Evolutionary conservation across 2,797 vertebrate genomes (phyloP).

Genomic region (Nothura maculosa): DNA sequence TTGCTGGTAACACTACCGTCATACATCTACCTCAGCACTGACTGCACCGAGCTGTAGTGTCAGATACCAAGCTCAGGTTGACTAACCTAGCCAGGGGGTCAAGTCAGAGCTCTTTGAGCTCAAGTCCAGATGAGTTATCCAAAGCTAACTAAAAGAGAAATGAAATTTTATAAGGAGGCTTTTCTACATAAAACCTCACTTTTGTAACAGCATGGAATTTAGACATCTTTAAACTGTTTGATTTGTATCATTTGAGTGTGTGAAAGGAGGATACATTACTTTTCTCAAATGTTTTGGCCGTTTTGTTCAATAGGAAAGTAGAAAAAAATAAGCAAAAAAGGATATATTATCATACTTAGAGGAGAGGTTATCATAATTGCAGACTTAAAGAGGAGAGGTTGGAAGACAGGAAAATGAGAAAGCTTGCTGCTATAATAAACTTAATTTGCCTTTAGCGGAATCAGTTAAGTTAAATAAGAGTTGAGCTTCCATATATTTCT

Average conservation of each 20-base stretch:
- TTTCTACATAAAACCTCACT: not conserved
- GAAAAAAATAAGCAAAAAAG: not conserved
- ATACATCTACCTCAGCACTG: not conserved
- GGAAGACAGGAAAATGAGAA: not conserved
- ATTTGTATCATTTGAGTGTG: not conserved
- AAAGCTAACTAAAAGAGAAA: not conserved
- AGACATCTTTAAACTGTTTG: not conserved
- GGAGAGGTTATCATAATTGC: not conserved
- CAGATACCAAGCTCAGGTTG: not conserved
- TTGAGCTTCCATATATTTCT: not conserved
- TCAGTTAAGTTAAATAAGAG: not conserved
- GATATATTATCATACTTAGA: not conserved
- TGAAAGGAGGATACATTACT: not conserved
- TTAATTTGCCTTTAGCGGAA: not conserved
- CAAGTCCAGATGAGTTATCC: not conserved
- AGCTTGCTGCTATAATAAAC: not conserved
- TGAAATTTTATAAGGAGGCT: not conserved
- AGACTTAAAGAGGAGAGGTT: not conserved
- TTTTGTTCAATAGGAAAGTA: not conserved
- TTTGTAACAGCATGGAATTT: not conserved
- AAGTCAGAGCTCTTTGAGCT: not conserved
- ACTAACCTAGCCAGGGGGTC: not conserved
- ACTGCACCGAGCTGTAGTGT: accelerated
- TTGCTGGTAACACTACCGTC: not conserved
- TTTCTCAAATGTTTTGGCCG: not conserved